Conservation (phyloP, 2,888 invertebrate genomes). For the Penaeus monodon region DNA sequence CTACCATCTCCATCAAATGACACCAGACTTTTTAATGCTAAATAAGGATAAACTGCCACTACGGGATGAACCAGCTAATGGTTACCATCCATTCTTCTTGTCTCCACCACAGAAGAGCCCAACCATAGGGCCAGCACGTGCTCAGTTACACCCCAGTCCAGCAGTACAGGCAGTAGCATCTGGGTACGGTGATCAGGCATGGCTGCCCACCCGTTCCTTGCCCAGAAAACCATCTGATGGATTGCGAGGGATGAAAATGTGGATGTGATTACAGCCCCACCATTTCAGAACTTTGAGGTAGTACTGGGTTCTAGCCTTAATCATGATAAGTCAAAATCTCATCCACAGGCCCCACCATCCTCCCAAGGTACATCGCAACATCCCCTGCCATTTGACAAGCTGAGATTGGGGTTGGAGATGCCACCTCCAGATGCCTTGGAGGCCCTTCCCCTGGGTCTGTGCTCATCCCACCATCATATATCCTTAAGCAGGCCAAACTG, state of each 20-base stretch:
- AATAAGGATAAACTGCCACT: conserved; percentile 32
- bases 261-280: conserved; percentile 63
- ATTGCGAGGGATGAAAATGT: conserved; percentile 30
- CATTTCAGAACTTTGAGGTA: conserved; percentile 52
- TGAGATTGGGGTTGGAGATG: conserved; percentile 58
- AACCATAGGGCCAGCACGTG: not conserved
- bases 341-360: not conserved
- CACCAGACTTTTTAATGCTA: conserved; percentile 22
- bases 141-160: conserved; percentile 40
- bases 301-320: conserved; percentile 58
- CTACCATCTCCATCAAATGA: not conserved
- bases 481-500: conserved; percentile 41
- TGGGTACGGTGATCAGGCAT: conserved; percentile 4
- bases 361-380: not conserved
- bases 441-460: conserved; percentile 62
- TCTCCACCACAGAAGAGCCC: conserved; percentile 23
- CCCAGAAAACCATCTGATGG: conserved; percentile 9
- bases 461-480: conserved; percentile 60
- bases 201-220: conserved; percentile 36
- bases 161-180: conserved; percentile 3
- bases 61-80: conserved; percentile 35
- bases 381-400: conserved; percentile 38
- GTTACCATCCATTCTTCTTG: conserved; percentile 27
- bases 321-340: conserved; percentile 22
- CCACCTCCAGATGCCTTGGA: conserved; percentile 62